phyloP scores from a whole-genome alignment of 2,113 vertebrate species.

The Caloenas nicobarica region DNA sequence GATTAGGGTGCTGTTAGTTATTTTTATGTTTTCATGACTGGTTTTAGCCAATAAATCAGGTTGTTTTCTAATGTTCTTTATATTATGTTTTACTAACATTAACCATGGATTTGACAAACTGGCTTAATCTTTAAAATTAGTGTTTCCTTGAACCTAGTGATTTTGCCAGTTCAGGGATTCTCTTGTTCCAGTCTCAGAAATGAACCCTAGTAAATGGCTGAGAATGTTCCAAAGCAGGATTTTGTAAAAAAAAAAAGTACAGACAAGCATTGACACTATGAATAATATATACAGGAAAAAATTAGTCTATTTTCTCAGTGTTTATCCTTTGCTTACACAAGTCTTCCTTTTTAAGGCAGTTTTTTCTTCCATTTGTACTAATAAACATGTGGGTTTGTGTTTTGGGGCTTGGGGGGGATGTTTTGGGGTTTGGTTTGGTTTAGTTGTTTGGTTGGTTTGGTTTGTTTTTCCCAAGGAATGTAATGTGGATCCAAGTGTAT shows the following conservation, averaged over 20 bases:
- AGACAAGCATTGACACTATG: background rate
- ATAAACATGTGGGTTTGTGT: background rate
- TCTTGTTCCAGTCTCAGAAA: background rate
- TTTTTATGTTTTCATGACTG: background rate
- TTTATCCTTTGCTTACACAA: background rate
- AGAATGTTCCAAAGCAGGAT: background rate
- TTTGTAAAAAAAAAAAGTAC: background rate
- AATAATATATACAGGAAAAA: background rate
- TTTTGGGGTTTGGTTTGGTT: no score
- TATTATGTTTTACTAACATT: background rate
- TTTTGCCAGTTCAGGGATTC: background rate
- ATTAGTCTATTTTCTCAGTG: background rate
- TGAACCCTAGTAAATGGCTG: background rate
- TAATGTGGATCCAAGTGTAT: background rate
- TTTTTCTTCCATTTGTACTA: background rate
- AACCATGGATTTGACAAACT: background rate
- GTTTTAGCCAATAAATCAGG: background rate
- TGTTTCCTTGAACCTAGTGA: background rate
- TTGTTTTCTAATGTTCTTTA: background rate
- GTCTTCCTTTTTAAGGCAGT: background rate
- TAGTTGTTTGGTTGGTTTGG: no score
- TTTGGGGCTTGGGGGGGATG: no score
- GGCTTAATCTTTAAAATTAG: background rate
- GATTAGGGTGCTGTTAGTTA: background rate
- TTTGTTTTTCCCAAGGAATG: no score